These are phyloP conservation scores for Ligdia adustata DNA, from an alignment of 2,888 invertebrate genomes.

Conservation along the genomic window DNA sequence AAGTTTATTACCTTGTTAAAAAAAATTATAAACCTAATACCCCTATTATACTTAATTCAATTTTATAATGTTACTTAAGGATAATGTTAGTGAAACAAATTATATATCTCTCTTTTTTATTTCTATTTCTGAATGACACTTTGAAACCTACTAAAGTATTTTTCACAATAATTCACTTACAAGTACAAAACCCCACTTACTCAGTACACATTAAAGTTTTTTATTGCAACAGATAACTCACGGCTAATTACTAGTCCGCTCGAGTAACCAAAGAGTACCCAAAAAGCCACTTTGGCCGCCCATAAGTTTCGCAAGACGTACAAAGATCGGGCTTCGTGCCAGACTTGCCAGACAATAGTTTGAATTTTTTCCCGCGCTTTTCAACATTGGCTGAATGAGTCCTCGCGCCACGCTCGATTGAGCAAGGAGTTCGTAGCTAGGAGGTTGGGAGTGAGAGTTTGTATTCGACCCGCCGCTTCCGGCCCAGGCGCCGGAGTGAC, in stretches of 20 bases:
- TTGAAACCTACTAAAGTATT: too few species aligned
- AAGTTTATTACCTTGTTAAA: too few species aligned
- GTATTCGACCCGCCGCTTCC: slow-evolving; percentile 64
- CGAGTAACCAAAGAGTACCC: slow-evolving; percentile 12
- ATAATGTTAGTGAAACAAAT: too few species aligned
- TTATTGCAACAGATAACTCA: slow-evolving; percentile 37
- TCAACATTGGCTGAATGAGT: slow-evolving; percentile 51
- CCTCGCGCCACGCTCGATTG: slow-evolving; percentile 59
- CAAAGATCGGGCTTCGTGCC: slow-evolving; percentile 35
- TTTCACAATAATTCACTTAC: not conserved
- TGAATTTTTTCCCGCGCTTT: slow-evolving; percentile 40
- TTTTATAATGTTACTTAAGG: too few species aligned
- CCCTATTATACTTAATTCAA: too few species aligned
- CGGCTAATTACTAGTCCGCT: slow-evolving; percentile 34
- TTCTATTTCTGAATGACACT: too few species aligned
- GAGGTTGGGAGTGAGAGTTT: slow-evolving; percentile 58
- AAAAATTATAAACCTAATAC: too few species aligned
- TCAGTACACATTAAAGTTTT: slow-evolving; percentile 28
- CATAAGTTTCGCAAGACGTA: slow-evolving; percentile 32
- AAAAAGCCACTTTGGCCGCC: slow-evolving; percentile 33
- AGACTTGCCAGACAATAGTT: slow-evolving; percentile 30
- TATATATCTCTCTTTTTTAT: too few species aligned
- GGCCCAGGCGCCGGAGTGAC: slow-evolving; percentile 68
- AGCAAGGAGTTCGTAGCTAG: slow-evolving; percentile 31
- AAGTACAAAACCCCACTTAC: slow-evolving; percentile 26